Conservation (phyloP, 2,888 invertebrate species). For the Polydrusus cervinus region DNA sequence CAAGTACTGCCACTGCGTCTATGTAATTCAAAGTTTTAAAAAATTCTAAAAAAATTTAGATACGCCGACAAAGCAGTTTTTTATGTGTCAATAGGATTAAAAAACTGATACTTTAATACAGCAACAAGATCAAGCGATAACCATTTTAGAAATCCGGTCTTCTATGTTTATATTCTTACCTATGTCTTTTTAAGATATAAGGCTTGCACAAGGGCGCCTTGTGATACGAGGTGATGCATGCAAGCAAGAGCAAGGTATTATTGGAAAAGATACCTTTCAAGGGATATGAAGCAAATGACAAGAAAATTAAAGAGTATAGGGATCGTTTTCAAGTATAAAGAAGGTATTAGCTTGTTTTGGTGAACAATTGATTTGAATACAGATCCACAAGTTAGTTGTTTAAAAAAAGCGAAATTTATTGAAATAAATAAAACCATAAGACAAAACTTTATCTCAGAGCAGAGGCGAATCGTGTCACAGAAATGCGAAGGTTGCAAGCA, state of each 20-base stretch:
- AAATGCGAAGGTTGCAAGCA: too few species aligned
- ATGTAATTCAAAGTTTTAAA: background rate
- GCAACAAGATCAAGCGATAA: constrained; percentile 54
- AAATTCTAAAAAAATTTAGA: constrained; percentile 34
- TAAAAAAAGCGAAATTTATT: too few species aligned
- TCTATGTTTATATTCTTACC: background rate
- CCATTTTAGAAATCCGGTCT: constrained; percentile 7
- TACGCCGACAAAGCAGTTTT: constrained; percentile 62
- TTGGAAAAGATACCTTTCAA: constrained; percentile 30
- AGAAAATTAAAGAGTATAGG: constrained; percentile 27
- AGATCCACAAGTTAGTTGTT: too few species aligned
- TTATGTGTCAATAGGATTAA: constrained; percentile 65
- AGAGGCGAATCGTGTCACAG: too few species aligned
- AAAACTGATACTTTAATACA: constrained; percentile 57
- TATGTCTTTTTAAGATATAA: background rate
- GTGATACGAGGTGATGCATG: constrained; percentile 29
- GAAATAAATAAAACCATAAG: too few species aligned
- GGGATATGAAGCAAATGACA: constrained; percentile 38
- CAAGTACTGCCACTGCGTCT: background rate
- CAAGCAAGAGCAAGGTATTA: constrained; percentile 26
- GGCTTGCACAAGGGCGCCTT: background rate
- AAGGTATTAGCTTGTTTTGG: background rate
- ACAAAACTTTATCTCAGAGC: too few species aligned
- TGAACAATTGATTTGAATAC: too few species aligned
- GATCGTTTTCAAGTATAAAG: constrained; percentile 15